Evolutionary conservation across 1,140 invertebrate genomes (phyloP).

Genomic region (Pteromalus puparum): DNA sequence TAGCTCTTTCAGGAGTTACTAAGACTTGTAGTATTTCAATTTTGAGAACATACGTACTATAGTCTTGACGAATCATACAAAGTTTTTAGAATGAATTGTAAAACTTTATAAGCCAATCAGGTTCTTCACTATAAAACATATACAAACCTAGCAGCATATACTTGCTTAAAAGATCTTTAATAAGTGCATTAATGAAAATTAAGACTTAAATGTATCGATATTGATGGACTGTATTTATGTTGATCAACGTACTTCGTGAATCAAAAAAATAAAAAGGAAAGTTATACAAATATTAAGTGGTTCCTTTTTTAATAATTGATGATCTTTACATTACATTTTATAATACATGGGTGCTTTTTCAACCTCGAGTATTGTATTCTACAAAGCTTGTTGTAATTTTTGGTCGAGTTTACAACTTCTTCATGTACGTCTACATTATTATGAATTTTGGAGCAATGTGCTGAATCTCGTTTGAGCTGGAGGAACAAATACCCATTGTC

Average conservation of each 20-base stretch:
- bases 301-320: slow-evolving; percentile 42
- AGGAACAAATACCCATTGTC: slow-evolving; percentile 24
- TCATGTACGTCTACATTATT: background rate
- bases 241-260: slow-evolving; percentile 37
- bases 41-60: slow-evolving; percentile 29
- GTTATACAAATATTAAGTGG: slow-evolving; percentile 17
- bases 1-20: slow-evolving; percentile 24
- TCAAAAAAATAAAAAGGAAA: slow-evolving; percentile 18
- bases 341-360: slow-evolving; percentile 30
- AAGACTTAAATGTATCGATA: slow-evolving; percentile 44
- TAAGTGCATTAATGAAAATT: slow-evolving; percentile 45
- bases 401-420: background rate
- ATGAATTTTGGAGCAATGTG: background rate
- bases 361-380: slow-evolving; percentile 21
- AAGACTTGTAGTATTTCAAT: slow-evolving; percentile 39
- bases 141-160: slow-evolving; percentile 23
- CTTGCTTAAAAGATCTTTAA: slow-evolving; percentile 41
- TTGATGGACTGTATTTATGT: slow-evolving; percentile 48
- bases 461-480: background rate
- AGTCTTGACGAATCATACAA: slow-evolving; percentile 34
- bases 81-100: slow-evolving; percentile 41
- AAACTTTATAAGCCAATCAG: slow-evolving; percentile 1
- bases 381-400: slow-evolving; percentile 16
- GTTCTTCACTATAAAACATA: slow-evolving; percentile 33
- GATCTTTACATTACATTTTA: slow-evolving; percentile 17